Evolutionary conservation across 2,113 vertebrate species (phyloP), one percentile per base, ranked within the genome.

Genomic region (Calyptomena viridis): DNA sequence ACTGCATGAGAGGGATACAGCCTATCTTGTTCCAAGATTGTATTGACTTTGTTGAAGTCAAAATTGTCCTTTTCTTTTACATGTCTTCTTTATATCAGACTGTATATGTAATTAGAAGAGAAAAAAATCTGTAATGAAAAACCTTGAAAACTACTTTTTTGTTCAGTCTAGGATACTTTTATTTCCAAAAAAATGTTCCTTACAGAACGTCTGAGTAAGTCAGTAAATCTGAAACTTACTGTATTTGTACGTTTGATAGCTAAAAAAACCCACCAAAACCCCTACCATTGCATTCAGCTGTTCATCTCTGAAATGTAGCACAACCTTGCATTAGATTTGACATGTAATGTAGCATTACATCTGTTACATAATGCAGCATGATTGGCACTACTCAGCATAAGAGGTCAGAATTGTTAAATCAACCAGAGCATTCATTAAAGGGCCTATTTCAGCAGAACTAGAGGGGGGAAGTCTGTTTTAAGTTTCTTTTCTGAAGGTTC

Each of bases 341-440:
- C 67, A 59, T 27, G 14, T 44, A 89, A 67, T 39, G n/a, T 47
- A 46, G 50, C 14, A 46, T 77, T 94, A 42, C 14, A 79, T 69
- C 60, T 87, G 49, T 90, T 88, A 68, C 19, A 47, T 56, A 91
- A 71, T 3, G 5, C 37, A 87, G n/a, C 12, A 62, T 84, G 63
- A 83, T 30, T 93, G 74, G 58, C 55, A 89, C 35, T 17, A 11
- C 39, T 87, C 1, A 0, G 56, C 18, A 28, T 71, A 77, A 71
- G 52, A 95, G 79, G 49, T 91, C 88, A 77, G 64, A 83, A 75
- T 40, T 73, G 25, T 80, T 93, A 87, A 89, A 92, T 72, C 69
- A 49, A 68, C 21, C 42, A 60, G 17, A 53, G 40, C 15, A 88
- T 85, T 91, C 87, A 79, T 64, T 85, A 89, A 87, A 81, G 22